phyloP scores from a whole-genome alignment of 2,113 vertebrate genomes.

The Sturnus vulgaris region DNA sequence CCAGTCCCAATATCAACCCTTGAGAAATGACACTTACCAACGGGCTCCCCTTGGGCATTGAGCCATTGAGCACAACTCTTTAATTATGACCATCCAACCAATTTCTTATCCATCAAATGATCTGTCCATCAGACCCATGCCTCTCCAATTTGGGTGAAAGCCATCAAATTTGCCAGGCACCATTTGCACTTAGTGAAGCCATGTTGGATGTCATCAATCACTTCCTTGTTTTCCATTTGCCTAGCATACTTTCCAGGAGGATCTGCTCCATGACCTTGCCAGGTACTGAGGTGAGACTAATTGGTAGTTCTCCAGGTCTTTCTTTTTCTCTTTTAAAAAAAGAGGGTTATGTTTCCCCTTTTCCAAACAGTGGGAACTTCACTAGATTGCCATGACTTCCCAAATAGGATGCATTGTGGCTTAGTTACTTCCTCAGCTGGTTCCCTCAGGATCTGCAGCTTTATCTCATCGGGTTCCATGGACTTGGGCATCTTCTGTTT shows the following conservation, averaged over 20 bases:
- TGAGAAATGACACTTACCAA: neutral
- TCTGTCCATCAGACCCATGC: neutral
- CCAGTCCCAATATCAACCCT: neutral
- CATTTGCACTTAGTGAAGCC: neutral
- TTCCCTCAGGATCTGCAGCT: neutral
- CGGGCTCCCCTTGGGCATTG: neutral
- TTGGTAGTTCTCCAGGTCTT: neutral
- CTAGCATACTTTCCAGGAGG: neutral
- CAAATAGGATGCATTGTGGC: neutral
- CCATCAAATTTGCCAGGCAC: neutral
- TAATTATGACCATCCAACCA: neutral
- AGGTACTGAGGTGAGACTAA: accelerated
- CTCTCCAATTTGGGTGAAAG: neutral
- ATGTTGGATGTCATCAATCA: neutral
- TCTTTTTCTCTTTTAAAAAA: neutral
- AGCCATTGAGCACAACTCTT: neutral
- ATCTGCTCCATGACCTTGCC: neutral
- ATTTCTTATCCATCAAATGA: neutral
- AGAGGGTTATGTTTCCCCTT: neutral
- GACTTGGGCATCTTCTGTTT: neutral
- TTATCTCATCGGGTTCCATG: no score
- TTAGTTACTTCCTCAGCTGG: neutral
- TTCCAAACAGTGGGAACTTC: neutral
- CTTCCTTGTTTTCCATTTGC: neutral
- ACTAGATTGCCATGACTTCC: neutral